These are phyloP conservation scores for Neotoma lepida DNA, from an alignment of 2,113 vertebrate species.

Conservation along the genomic window DNA sequence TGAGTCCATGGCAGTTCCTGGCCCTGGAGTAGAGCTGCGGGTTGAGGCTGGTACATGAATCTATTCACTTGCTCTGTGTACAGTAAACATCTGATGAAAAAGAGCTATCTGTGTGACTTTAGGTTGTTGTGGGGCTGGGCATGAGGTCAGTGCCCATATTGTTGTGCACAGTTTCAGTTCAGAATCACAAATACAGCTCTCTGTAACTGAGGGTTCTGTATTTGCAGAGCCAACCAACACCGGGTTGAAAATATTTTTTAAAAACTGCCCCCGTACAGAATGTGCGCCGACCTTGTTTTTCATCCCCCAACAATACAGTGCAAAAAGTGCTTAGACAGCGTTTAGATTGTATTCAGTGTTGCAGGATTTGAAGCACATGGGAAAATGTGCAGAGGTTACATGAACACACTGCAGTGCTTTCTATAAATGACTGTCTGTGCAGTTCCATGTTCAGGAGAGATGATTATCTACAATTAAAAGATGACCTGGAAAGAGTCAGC, in stretches of 20 bases:
- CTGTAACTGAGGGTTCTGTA: not conserved
- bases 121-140: not conserved
- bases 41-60: rapidly evolving
- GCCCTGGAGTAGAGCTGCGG: not conserved
- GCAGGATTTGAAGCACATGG: not conserved
- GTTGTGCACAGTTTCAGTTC: not conserved
- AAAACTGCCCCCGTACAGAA: not conserved
- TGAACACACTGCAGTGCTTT: rapidly evolving
- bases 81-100: not conserved
- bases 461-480: not conserved
- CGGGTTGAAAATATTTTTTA: not conserved
- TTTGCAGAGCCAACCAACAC: not conserved
- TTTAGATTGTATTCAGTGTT: rapidly evolving
- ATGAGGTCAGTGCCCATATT: not conserved
- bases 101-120: not conserved
- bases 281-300: not conserved
- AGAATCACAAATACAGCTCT: not conserved
- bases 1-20: not conserved
- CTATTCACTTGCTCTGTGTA: not conserved
- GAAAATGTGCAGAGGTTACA: rapidly evolving
- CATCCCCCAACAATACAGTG: not conserved
- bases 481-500: not conserved
- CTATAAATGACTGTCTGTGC: not conserved
- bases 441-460: not conserved
- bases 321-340: too few relatives aligned